Evolutionary conservation across 2,113 vertebrate genomes (phyloP).

Genomic region (Erythrocercus mccallii): DNA sequence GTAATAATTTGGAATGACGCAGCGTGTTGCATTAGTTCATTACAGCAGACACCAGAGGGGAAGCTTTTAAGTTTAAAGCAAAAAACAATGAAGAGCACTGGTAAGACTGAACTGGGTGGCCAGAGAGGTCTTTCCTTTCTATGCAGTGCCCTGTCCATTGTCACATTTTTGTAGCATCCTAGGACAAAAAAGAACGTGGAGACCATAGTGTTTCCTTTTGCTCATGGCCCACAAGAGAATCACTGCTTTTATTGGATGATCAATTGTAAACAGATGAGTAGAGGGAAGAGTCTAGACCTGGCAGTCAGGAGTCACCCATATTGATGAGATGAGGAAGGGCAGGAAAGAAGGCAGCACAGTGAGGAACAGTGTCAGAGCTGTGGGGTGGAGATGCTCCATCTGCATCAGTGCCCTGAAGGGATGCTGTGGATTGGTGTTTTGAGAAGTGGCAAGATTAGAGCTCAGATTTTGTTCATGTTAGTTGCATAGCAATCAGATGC

Average conservation of each 20-base stretch:
- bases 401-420: not conserved
- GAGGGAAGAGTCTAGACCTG: not conserved
- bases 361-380: not conserved
- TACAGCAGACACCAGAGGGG: not conserved
- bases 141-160: not conserved
- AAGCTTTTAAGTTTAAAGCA: not conserved
- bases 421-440: not conserved
- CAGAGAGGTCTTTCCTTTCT: not conserved
- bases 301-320: accelerated
- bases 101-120: not conserved
- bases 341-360: not conserved
- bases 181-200: not conserved
- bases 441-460: not conserved
- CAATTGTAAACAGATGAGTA: not conserved
- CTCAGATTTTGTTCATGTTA: not conserved
- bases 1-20: not conserved
- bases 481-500: not conserved
- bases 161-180: not conserved
- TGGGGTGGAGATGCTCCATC: not conserved
- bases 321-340: not conserved
- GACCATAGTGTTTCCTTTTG: not conserved
- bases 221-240: not conserved
- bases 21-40: not conserved
- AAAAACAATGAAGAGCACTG: not conserved
- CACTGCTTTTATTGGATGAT: not conserved